Evolutionary conservation across 1,140 invertebrate species (phyloP).

Genomic region (Plectus sambesii): DNA sequence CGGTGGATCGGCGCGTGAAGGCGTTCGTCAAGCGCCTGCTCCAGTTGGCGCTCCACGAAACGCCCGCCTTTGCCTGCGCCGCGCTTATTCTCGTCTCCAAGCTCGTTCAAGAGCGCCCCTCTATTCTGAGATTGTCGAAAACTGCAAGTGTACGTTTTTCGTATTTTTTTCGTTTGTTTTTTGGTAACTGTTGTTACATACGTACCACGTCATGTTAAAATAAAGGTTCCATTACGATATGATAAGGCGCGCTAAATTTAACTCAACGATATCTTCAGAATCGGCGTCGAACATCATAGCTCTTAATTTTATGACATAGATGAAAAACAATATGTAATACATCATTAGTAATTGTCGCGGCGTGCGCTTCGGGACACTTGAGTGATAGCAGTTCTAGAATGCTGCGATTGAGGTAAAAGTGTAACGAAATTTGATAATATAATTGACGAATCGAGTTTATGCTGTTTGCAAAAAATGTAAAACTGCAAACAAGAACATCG

Average conservation of each 20-base stretch:
- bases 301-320: too few relatives aligned
- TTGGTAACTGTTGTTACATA: constrained; percentile 17
- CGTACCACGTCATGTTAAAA: constrained; percentile 2
- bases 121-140: constrained; percentile 28
- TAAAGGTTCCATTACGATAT: constrained; percentile 7
- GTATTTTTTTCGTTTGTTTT: constrained; percentile 14
- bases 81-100: constrained; percentile 68
- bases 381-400: too few relatives aligned
- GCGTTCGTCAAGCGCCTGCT: constrained; percentile 80
- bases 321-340: too few relatives aligned
- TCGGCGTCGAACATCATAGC: constrained; percentile 47
- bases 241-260: constrained; percentile 46
- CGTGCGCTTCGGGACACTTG: too few relatives aligned
- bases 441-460: too few relatives aligned
- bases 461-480: too few relatives aligned
- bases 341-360: too few relatives aligned
- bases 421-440: too few relatives aligned
- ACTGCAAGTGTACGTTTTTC: constrained; percentile 19
- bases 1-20: constrained; percentile 57
- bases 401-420: too few relatives aligned
- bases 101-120: constrained; percentile 49
- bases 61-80: constrained; percentile 59
- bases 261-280: constrained; percentile 43
- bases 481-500: too few relatives aligned
- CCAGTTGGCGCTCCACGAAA: constrained; percentile 48